Percentiles rank a stretch among this genome's conserved stretches.
Conservation (phyloP, 1,140 invertebrate genomes). For the Ceratina australensis region DNA sequence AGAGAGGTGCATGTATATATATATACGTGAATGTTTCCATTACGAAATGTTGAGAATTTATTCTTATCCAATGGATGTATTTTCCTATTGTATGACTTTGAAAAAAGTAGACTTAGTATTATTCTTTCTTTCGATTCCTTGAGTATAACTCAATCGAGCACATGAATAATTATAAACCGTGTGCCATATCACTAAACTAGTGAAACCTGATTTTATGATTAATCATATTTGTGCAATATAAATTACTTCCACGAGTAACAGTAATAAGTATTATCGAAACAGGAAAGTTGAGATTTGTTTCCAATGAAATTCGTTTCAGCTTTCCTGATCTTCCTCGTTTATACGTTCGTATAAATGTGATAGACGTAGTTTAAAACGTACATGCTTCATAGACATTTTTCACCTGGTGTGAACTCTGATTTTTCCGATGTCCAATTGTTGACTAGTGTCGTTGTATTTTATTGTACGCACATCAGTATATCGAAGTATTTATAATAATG, state of each 20-base stretch:
- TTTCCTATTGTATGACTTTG: constrained; percentile 22
- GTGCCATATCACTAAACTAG: background rate
- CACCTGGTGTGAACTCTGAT: constrained; percentile 34
- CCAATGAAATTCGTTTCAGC: background rate
- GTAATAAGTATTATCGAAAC: background rate
- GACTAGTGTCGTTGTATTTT: constrained; percentile 18
- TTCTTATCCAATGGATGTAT: constrained; percentile 39
- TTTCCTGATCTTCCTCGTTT: constrained; percentile 5
- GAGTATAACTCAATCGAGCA: background rate
- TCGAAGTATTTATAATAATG: constrained; percentile 15
- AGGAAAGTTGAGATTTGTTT: constrained; percentile 18
- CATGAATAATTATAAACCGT: constrained; percentile 13
- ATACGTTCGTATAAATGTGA: constrained; percentile 15
- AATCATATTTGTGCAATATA: constrained; percentile 41
- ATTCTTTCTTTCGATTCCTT: background rate
- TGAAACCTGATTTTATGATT: background rate
- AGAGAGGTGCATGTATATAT: background rate
- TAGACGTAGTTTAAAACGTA: constrained; percentile 27
- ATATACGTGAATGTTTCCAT: constrained; percentile 17
- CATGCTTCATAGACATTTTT: constrained; percentile 19
- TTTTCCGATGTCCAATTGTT: constrained; percentile 36
- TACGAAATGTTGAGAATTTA: constrained; percentile 28
- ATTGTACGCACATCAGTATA: constrained; percentile 1
- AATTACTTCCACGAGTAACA: constrained; percentile 6
- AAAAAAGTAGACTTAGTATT: constrained; percentile 7